These are phyloP conservation scores for Sesamia nonagrioides DNA, from an alignment of 1,140 invertebrate genomes.

Conservation along the genomic window DNA sequence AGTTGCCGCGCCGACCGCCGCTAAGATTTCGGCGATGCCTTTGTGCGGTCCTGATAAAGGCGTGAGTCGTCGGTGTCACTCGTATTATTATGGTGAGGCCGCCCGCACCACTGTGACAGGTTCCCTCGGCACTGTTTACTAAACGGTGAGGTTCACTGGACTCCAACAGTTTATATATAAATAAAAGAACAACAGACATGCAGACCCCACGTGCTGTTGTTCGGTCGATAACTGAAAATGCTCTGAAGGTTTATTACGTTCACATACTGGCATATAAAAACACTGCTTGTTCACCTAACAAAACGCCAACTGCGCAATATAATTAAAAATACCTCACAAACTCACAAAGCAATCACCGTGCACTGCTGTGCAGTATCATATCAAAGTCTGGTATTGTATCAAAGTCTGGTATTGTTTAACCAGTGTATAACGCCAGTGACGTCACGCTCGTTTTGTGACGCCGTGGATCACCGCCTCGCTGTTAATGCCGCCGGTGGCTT, in stretches of 20 bases:
- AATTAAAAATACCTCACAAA: too few relatives aligned
- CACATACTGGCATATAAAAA: not conserved
- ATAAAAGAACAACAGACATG: not conserved
- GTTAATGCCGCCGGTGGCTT: not conserved
- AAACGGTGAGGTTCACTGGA: not conserved
- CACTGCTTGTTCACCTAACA: not conserved
- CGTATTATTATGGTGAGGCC: conserved; percentile 22
- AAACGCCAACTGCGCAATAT: not conserved
- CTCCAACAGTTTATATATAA: not conserved
- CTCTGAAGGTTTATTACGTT: not conserved
- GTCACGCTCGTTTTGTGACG: conserved; percentile 11
- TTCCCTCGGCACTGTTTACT: not conserved
- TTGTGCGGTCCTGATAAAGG: conserved; percentile 29
- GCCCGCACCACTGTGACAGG: conserved; percentile 17
- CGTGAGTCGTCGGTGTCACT: conserved; percentile 28
- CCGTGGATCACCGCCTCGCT: not conserved
- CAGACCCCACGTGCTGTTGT: not conserved
- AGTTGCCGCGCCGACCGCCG: not conserved
- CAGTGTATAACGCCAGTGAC: not conserved
- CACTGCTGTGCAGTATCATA: not conserved
- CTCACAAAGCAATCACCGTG: not conserved
- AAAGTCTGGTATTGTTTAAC: not conserved
- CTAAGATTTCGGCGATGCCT: conserved; percentile 17
- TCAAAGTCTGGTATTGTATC: not conserved
- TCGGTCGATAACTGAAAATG: not conserved